These are phyloP conservation scores for Mormyrus iriodes DNA, from an alignment of 2,113 vertebrate genomes.

Conservation along the genomic window DNA sequence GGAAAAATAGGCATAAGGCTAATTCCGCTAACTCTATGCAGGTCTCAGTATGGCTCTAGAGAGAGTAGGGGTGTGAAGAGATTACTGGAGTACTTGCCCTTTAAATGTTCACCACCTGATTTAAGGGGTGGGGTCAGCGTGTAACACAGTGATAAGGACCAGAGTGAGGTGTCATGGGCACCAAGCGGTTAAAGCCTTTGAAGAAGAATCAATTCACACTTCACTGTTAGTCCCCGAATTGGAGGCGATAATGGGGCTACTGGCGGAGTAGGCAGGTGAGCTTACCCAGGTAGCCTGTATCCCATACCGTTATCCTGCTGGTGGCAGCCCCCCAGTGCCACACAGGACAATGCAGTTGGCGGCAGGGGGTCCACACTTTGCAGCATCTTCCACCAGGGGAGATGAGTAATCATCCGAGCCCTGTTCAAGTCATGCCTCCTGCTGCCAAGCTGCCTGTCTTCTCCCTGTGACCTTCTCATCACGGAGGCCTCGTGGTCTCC, in stretches of 20 bases:
- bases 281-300: constrained; percentile 49
- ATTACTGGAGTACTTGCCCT: background rate
- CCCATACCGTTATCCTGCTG: constrained; percentile 52
- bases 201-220: constrained; percentile 27
- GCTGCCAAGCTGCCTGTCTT: constrained; percentile 57
- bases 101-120: background rate
- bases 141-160: background rate
- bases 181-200: constrained; percentile 22
- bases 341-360: constrained; percentile 57
- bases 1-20: background rate
- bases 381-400: constrained; percentile 59
- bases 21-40: background rate
- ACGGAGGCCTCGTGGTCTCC: constrained; percentile 68
- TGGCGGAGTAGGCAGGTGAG: constrained; percentile 46
- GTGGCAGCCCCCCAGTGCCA: constrained; percentile 55
- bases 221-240: constrained; percentile 23
- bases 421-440: constrained; percentile 68
- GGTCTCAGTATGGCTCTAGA: background rate
- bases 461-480: constrained; percentile 38
- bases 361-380: constrained; percentile 62
- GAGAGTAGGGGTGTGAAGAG: background rate
- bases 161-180: background rate
- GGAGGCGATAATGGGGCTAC: constrained; percentile 26
- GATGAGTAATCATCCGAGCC: constrained; percentile 69
- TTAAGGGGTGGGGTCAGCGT: background rate